phyloP scores from a whole-genome alignment of 2,888 invertebrate genomes.

The Chalcis sispes region DNA sequence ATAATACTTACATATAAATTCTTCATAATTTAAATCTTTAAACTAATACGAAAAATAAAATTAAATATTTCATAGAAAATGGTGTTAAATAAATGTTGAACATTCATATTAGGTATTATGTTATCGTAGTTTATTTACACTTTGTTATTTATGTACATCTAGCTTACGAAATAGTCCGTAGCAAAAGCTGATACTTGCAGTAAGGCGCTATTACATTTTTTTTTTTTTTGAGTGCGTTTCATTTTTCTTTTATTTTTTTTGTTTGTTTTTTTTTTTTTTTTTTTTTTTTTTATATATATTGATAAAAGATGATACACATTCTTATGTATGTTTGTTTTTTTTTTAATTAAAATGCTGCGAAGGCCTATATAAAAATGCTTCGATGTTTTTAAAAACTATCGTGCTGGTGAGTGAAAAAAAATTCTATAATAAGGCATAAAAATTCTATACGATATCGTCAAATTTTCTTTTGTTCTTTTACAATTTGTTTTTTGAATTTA shows the following conservation, averaged over 20 bases:
- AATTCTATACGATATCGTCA: constrained; percentile 10
- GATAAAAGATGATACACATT: neutral
- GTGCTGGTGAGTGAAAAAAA: constrained; percentile 7
- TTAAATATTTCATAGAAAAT: no score
- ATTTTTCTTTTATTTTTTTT: no score
- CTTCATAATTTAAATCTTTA: no score
- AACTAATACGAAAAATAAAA: no score
- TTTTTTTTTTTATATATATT: no score
- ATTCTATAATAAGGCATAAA: constrained; percentile 19
- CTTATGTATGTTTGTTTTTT: neutral
- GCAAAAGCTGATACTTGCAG: constrained; percentile 47
- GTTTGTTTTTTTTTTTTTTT: no score
- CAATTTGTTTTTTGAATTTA: constrained; percentile 9
- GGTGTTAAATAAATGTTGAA: no score
- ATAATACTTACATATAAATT: no score
- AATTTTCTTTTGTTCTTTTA: neutral
- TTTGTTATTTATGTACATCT: constrained; percentile 23
- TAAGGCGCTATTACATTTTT: constrained; percentile 42
- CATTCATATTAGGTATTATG: neutral
- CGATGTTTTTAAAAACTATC: neutral
- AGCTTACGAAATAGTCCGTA: constrained; percentile 39
- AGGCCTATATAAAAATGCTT: constrained; percentile 40
- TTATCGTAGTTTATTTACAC: constrained; percentile 39
- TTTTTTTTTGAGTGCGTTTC: constrained; percentile 3
- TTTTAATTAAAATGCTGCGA: constrained; percentile 29